Base-by-base conservation (phyloP, 2,888 invertebrate genomes). In the Rosalia funebris region DNA sequence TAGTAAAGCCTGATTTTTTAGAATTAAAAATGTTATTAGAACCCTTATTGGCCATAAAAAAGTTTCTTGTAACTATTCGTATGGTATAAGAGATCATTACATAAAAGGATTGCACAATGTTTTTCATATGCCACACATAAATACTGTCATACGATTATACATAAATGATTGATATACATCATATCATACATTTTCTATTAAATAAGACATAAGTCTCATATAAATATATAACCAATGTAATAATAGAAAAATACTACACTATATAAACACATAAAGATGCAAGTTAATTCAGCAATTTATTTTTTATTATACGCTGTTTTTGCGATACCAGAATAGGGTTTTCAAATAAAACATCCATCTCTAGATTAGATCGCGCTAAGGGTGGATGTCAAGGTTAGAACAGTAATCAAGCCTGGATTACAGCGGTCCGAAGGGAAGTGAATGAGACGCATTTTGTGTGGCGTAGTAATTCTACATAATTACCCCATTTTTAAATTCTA, bases 331-430 rank as follows among this genome's bases (percentile, higher is more conserved):
- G 10, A 34, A 34, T 34, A n/a, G 34, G 34, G 34, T 34, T 34
- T 5, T 34, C 34, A 34, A n/a, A 34, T 34, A 34, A 34, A 34
- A 34, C 34, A 34, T n/a, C 34, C 34, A 34, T 34, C 34, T 34
- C 34, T 11, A 34, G 34, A 34, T 34, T 34, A 34, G 2, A 34
- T 34, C 34, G 25, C 25, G 34, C 11, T 34, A 34, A 34, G 34
- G 34, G 34, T 34, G 5, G 11, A 3, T n/a, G 34, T n/a, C 34
- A 34, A 34, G 25, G 25, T 25, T 25, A 34, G 34, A n/a, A 5
- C 11, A 34, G 34, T 34, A 34, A 34, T 34, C 34, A 34, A 7
- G 11, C 7, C 11, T 3, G 34, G 11, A 34, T 34, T 34, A 11
- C 10, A n/a, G 34, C 10, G 34, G 34, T 34, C 34, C 11, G 11